Evolutionary conservation across 1,140 invertebrate genomes (phyloP).

Genomic region (Globodera ellingtonae): DNA sequence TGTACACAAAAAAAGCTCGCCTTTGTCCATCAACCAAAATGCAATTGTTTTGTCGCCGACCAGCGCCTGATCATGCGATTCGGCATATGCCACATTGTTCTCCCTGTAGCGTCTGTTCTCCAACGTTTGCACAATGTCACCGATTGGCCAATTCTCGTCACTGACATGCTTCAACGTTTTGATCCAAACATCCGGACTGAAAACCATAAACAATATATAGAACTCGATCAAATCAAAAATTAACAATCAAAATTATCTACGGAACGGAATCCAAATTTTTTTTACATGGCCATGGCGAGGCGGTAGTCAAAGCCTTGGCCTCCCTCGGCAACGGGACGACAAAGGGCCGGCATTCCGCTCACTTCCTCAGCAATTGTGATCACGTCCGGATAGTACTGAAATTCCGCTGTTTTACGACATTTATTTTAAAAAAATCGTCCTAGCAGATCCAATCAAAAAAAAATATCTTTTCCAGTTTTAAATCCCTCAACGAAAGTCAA

Average conservation of each 20-base stretch:
- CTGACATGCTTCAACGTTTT: conserved; percentile 74
- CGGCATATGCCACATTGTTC: conserved; percentile 90
- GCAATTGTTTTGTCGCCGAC: conserved; percentile 98
- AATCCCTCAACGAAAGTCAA: too few relatives aligned
- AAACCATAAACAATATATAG: background rate
- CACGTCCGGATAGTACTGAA: conserved; percentile 76
- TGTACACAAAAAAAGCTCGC: conserved; percentile 64
- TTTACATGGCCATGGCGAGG: conserved; percentile 86
- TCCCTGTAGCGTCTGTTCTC: conserved; percentile 88
- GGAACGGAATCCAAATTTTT: conserved; percentile 67
- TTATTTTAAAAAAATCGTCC: background rate
- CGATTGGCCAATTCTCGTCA: conserved; percentile 95
- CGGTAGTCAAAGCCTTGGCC: conserved; percentile 95
- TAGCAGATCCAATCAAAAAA: background rate
- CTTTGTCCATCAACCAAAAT: conserved; percentile 99
- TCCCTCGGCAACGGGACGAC: conserved; percentile 87
- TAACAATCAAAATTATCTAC: background rate
- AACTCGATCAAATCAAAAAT: background rate
- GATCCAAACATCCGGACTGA: conserved; percentile 80
- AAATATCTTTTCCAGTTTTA: background rate
- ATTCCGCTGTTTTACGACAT: background rate
- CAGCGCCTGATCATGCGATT: conserved; percentile 96
- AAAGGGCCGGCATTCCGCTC: conserved; percentile 94
- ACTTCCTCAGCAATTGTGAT: conserved; percentile 98
- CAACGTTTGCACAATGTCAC: conserved; percentile 87